phyloP scores from a whole-genome alignment of 2,888 invertebrate species.

The Lasioglossum vierecki region DNA sequence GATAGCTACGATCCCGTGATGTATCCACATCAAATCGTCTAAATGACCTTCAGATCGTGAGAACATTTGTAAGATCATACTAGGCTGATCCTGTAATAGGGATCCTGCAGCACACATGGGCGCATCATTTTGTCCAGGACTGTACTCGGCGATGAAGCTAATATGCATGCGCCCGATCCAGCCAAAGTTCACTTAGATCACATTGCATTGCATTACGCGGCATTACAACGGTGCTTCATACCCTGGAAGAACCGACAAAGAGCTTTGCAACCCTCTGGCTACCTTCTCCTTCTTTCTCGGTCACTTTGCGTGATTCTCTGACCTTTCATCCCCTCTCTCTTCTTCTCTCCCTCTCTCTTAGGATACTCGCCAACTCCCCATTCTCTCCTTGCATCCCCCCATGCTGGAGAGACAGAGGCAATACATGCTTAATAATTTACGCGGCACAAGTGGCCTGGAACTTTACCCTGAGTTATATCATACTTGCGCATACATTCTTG shows the following conservation, averaged over 20 bases:
- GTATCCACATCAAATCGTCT: background rate
- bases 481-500: constrained; percentile 71
- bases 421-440: constrained; percentile 80
- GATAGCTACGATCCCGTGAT: background rate
- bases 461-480: constrained; percentile 78
- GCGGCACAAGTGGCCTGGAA: constrained; percentile 78
- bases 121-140: background rate
- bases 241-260: constrained; percentile 21
- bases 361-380: constrained; percentile 15
- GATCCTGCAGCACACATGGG: background rate
- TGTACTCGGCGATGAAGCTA: constrained; percentile 73
- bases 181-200: constrained; percentile 76
- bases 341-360: constrained; percentile 15
- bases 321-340: constrained; percentile 58
- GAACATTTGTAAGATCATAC: background rate
- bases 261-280: constrained; percentile 42
- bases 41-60: background rate
- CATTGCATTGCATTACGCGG: constrained; percentile 74
- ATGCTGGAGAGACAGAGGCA: constrained; percentile 66
- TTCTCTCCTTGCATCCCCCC: constrained; percentile 14
- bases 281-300: constrained; percentile 28
- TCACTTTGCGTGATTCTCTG: constrained; percentile 49
- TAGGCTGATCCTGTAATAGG: background rate
- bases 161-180: constrained; percentile 76
- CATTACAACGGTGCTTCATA: constrained; percentile 71